Percentiles rank a stretch among this genome's conserved stretches.
Conservation (phyloP, 2,888 invertebrate genomes). For the Apodemia duryi region DNA sequence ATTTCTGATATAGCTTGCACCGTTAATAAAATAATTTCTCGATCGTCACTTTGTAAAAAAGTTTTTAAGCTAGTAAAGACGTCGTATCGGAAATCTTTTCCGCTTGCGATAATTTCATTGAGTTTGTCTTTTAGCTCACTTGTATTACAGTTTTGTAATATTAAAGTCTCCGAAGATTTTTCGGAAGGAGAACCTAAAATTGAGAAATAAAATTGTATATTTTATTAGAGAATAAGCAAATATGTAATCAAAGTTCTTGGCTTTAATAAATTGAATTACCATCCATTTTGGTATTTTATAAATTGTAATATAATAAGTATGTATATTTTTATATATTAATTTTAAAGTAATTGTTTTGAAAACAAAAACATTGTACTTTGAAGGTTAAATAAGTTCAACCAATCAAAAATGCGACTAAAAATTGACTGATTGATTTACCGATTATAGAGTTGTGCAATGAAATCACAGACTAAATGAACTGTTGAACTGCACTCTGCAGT, state of each 20-base stretch:
- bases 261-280: slow-evolving; percentile 27
- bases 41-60: slow-evolving; percentile 62
- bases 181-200: slow-evolving; percentile 9
- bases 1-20: slow-evolving; percentile 89
- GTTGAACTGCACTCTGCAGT: no score
- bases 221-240: slow-evolving; percentile 8
- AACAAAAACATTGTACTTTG: slow-evolving; percentile 9
- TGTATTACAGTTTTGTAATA: slow-evolving; percentile 59
- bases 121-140: slow-evolving; percentile 67
- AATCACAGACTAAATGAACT: no score
- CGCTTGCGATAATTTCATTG: slow-evolving; percentile 61
- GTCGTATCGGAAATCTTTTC: slow-evolving; percentile 67
- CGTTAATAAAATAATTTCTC: slow-evolving; percentile 75
- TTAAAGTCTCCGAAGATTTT: slow-evolving; percentile 57
- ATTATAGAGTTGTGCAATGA: no score
- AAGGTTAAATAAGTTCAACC: slow-evolving; percentile 7
- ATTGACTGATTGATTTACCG: not conserved
- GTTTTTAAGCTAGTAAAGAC: slow-evolving; percentile 63
- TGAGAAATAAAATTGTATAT: slow-evolving; percentile 4
- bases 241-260: not conserved
- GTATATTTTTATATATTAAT: not conserved
- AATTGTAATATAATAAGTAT: not conserved
- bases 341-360: slow-evolving; percentile 17
- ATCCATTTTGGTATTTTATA: slow-evolving; percentile 29
- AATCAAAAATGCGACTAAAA: slow-evolving; percentile 3